Conservation (phyloP, 1,140 invertebrate genomes). For the Heliconius eleuchia region DNA sequence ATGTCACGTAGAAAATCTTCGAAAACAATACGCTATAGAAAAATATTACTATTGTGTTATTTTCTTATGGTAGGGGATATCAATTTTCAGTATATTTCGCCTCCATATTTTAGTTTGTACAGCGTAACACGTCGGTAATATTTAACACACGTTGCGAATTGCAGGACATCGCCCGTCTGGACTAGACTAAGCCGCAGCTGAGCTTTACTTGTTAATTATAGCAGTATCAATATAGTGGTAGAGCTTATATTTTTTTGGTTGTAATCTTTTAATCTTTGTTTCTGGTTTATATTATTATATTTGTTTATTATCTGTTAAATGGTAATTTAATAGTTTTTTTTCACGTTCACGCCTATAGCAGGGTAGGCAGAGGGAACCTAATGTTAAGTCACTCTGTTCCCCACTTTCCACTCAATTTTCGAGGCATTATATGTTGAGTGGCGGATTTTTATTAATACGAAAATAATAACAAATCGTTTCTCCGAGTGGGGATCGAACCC, state of each 20-base stretch:
- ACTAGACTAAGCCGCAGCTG: slow-evolving; percentile 22
- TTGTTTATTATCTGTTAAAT: no score
- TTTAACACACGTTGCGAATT: slow-evolving; percentile 30
- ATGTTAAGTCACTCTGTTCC: no score
- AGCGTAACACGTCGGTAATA: slow-evolving; percentile 19
- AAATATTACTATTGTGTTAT: background rate
- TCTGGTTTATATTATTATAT: background rate
- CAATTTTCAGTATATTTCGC: slow-evolving; percentile 20
- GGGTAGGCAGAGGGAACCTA: no score
- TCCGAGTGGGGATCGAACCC: no score
- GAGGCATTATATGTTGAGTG: no score
- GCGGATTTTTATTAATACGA: no score
- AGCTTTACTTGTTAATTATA: slow-evolving; percentile 17
- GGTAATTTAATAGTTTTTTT: background rate
- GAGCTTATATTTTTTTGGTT: background rate
- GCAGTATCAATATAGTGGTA: background rate
- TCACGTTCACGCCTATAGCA: no score
- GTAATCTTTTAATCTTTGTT: background rate
- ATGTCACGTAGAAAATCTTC: slow-evolving; percentile 20
- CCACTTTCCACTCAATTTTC: no score
- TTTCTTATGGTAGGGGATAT: slow-evolving; percentile 21
- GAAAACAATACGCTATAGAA: background rate
- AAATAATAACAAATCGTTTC: no score
- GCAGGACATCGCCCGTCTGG: slow-evolving; percentile 46
- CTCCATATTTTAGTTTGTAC: slow-evolving; percentile 30